Percentiles rank a stretch among this genome's conserved stretches.
These are phyloP conservation scores for Cheilinus undulatus DNA, from an alignment of 2,113 vertebrate species.

Conservation along the genomic window DNA sequence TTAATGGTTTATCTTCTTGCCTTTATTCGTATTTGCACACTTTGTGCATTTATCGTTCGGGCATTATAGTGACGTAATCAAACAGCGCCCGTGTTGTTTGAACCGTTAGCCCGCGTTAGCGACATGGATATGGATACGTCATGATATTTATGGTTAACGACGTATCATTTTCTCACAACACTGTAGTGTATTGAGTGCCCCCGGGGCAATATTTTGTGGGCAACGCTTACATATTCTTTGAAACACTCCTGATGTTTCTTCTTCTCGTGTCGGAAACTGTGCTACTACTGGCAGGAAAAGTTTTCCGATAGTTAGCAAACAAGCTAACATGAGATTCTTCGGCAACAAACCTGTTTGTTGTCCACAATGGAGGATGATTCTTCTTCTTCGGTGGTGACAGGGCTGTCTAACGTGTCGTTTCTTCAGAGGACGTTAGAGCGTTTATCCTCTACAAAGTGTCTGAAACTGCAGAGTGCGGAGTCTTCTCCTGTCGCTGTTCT, in stretches of 20 bases:
- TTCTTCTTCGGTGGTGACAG: constrained; percentile 23
- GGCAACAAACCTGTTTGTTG: not conserved
- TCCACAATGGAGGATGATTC: constrained; percentile 53
- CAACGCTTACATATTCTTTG: too few relatives aligned
- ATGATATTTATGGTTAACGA: too few relatives aligned
- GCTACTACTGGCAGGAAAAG: not conserved
- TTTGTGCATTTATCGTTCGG: too few relatives aligned
- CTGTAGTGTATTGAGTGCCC: too few relatives aligned
- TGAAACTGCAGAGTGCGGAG: constrained; percentile 24
- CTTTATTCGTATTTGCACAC: too few relatives aligned
- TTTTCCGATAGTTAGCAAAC: constrained; percentile 20
- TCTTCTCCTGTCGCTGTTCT: constrained; percentile 60
- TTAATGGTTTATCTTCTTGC: too few relatives aligned
- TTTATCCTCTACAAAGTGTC: constrained; percentile 43
- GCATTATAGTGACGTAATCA: constrained; percentile 60
- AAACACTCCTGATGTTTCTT: too few relatives aligned
- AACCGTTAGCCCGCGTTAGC: not conserved
- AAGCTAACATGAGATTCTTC: constrained; percentile 31
- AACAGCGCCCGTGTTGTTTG: constrained; percentile 43
- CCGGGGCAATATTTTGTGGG: too few relatives aligned
- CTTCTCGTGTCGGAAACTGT: not conserved
- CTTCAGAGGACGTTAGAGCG: constrained; percentile 59
- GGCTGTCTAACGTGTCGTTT: constrained; percentile 27
- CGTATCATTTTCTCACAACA: not conserved
- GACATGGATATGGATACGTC: too few relatives aligned